Conservation (phyloP, 1,140 invertebrate genomes). For the Ceratina japonica region DNA sequence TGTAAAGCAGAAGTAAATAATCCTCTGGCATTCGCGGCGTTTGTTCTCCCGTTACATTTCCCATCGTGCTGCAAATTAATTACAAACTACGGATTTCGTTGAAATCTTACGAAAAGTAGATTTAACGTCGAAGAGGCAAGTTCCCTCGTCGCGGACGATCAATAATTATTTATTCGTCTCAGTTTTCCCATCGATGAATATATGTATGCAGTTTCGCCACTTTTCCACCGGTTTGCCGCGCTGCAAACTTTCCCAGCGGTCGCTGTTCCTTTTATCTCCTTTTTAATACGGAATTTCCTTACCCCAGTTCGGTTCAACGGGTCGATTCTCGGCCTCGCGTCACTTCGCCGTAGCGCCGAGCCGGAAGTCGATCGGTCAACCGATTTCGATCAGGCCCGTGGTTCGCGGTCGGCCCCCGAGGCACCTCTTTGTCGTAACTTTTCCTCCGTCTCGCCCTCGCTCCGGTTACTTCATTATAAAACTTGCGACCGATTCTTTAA, state of each 20-base stretch:
- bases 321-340: slow-evolving; percentile 10
- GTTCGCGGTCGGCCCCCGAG: neutral
- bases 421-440: slow-evolving; percentile 21
- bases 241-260: neutral
- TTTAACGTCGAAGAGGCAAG: too few relatives aligned
- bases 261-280: neutral
- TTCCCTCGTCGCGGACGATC: too few relatives aligned
- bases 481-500: neutral
- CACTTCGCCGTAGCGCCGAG: slow-evolving; percentile 13
- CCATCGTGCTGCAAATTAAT: too few relatives aligned
- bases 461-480: neutral
- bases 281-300: slow-evolving; percentile 12
- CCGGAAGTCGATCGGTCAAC: slow-evolving; percentile 20
- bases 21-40: too few relatives aligned
- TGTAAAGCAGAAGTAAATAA: too few relatives aligned
- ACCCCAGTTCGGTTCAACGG: neutral
- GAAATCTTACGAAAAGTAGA: too few relatives aligned
- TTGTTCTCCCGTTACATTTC: too few relatives aligned
- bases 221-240: neutral
- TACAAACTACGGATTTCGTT: too few relatives aligned
- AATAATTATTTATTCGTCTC: slow-evolving; percentile 1
- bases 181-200: neutral
- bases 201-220: neutral
- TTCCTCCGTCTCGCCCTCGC: neutral
- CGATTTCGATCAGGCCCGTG: neutral